Evolutionary conservation across 2,113 vertebrate species (phyloP).

Genomic region (Pachyramphus minor): DNA sequence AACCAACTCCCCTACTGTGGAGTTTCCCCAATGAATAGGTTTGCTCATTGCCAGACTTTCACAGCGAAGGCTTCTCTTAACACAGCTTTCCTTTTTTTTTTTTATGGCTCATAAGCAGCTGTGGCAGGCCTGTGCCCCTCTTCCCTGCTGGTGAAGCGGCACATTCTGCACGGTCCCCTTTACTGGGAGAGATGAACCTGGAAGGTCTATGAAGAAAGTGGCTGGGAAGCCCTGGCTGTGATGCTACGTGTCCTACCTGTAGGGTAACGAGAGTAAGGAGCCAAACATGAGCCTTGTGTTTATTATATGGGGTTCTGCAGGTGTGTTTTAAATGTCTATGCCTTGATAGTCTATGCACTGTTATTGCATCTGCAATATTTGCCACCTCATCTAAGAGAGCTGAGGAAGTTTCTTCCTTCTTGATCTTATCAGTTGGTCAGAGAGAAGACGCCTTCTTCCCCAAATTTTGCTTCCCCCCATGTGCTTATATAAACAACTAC

Average conservation of each 20-base stretch:
- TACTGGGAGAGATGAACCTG: background rate
- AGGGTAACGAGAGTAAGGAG: background rate
- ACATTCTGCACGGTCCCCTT: accelerated
- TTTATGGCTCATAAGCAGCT: background rate
- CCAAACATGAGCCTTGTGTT: background rate
- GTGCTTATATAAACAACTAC: background rate
- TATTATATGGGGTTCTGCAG: background rate
- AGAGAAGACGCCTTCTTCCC: background rate
- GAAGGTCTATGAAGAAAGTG: background rate
- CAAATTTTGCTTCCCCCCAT: background rate
- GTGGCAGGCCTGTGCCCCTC: background rate
- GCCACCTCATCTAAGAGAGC: background rate
- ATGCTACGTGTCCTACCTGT: background rate
- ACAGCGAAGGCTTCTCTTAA: background rate
- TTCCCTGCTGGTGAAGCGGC: background rate
- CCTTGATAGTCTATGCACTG: background rate
- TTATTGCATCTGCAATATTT: background rate
- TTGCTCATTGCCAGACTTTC: background rate
- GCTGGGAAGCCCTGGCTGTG: background rate
- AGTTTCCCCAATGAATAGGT: background rate
- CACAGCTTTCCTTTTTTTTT: background rate
- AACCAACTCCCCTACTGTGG: background rate
- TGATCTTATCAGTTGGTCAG: background rate
- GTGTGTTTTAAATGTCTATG: background rate
- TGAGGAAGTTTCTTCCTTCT: background rate